Conservation (phyloP, 2,797 vertebrate genomes). For the Gymnoscopelus microlampas region DNA sequence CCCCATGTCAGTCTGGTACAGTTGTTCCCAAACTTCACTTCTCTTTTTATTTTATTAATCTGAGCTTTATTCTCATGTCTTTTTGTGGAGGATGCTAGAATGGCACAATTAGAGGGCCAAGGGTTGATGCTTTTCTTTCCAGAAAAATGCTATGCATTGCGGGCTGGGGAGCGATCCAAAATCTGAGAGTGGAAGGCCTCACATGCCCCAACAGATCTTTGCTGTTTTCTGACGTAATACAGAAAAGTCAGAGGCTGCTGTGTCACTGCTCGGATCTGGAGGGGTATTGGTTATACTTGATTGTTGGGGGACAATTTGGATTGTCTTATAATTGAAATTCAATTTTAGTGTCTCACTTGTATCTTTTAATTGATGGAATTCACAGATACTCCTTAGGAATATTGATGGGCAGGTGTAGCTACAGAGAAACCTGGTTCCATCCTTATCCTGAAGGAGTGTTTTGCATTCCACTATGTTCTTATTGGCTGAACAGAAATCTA, state of each 20-base stretch:
- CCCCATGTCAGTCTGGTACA: conserved; percentile 40
- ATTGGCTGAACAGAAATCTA: conserved; percentile 75
- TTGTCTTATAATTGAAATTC: conserved; percentile 61
- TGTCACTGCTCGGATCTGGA: conserved; percentile 83
- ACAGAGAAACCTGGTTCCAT: conserved; percentile 88
- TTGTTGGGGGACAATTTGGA: conserved; percentile 69
- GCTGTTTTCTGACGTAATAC: conserved; percentile 86
- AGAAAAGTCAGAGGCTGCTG: conserved; percentile 88
- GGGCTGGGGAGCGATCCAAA: conserved; percentile 81
- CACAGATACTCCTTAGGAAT: conserved; percentile 52
- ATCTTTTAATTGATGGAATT: conserved; percentile 57
- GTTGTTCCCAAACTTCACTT: conserved; percentile 23
- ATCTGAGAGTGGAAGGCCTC: conserved; percentile 64
- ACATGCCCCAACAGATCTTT: conserved; percentile 78
- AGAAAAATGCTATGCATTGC: conserved; percentile 85
- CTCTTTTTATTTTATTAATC: conserved; percentile 20
- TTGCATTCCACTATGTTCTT: conserved; percentile 76
- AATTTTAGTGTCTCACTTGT: conserved; percentile 62
- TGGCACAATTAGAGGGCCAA: conserved; percentile 67
- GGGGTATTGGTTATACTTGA: conserved; percentile 82
- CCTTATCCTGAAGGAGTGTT: conserved; percentile 66
- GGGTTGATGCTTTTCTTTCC: conserved; percentile 56
- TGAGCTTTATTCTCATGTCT: conserved; percentile 56
- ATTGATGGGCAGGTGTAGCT: conserved; percentile 86
- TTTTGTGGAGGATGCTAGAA: conserved; percentile 79